phyloP scores from a whole-genome alignment of 2,113 vertebrate species.

The Trinectes maculatus region DNA sequence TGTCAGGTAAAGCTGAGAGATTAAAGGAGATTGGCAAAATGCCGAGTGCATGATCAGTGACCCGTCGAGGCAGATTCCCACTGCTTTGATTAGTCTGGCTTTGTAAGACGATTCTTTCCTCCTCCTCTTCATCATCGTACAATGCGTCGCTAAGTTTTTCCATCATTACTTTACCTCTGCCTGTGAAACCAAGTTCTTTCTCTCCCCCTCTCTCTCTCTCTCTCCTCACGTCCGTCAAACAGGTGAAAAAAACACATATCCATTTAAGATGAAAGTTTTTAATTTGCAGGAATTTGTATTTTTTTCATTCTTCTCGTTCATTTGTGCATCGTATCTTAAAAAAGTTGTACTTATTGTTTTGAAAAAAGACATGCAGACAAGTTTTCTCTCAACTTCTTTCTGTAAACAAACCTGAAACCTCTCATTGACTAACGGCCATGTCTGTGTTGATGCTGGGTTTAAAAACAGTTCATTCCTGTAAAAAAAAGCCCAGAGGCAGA shows the following conservation, averaged over 20 bases:
- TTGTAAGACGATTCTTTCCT: conserved; percentile 14
- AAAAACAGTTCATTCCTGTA: too few relatives aligned
- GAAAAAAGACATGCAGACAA: too few relatives aligned
- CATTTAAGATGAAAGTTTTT: too few relatives aligned
- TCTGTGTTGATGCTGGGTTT: too few relatives aligned
- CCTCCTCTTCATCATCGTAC: background rate
- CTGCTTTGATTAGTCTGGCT: conserved; percentile 59
- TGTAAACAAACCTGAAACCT: too few relatives aligned
- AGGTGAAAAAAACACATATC: background rate
- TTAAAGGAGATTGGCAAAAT: conserved; percentile 70
- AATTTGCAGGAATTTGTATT: too few relatives aligned
- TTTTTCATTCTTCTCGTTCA: conserved; percentile 6
- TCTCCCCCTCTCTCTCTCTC: background rate
- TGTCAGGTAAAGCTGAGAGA: conserved; percentile 58
- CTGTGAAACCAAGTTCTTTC: too few relatives aligned
- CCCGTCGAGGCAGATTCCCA: conserved; percentile 31
- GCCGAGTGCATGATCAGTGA: conserved; percentile 54
- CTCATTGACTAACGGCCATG: too few relatives aligned
- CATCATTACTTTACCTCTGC: background rate
- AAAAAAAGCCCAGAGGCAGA: conserved; percentile 5
- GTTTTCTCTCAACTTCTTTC: too few relatives aligned
- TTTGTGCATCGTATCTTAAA: background rate
- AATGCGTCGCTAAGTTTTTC: conserved; percentile 20
- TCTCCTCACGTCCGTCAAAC: background rate
- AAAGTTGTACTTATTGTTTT: too few relatives aligned